Percentiles rank a stretch among this genome's conserved stretches.
phyloP scores from a whole-genome alignment of 2,888 invertebrate genomes.

The Lacanobia wlatinum region DNA sequence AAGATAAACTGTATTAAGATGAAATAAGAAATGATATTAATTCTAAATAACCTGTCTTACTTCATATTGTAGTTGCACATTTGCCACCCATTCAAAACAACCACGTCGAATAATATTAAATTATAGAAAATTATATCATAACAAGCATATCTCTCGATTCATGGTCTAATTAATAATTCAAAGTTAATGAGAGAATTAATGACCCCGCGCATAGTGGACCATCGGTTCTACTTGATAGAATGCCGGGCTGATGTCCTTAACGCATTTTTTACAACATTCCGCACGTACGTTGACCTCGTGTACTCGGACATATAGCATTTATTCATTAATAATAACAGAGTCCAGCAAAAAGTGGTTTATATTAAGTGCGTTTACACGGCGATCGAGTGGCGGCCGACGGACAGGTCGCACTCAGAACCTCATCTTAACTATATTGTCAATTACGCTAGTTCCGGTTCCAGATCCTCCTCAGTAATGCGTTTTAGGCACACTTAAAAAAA shows the following conservation, averaged over 20 bases:
- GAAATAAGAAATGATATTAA: background rate
- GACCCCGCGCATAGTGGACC: slow-evolving; percentile 76
- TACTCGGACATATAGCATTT: slow-evolving; percentile 85
- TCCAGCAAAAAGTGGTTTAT: slow-evolving; percentile 85
- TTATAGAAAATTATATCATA: slow-evolving; percentile 35
- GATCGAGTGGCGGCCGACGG: slow-evolving; percentile 52
- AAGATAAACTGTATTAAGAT: background rate
- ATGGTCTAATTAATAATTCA: slow-evolving; percentile 77
- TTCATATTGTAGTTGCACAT: background rate
- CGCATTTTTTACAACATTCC: slow-evolving; percentile 88
- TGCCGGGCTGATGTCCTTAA: slow-evolving; percentile 84
- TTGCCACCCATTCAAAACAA: background rate
- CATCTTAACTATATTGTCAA: slow-evolving; percentile 78
- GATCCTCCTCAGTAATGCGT: slow-evolving; percentile 85
- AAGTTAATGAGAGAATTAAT: slow-evolving; percentile 81
- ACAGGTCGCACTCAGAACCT: slow-evolving; percentile 55
- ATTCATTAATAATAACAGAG: slow-evolving; percentile 86
- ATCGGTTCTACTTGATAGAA: slow-evolving; percentile 79
- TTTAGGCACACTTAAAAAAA: slow-evolving; percentile 73
- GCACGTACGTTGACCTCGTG: slow-evolving; percentile 85
- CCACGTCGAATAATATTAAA: slow-evolving; percentile 21
- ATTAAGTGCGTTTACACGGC: slow-evolving; percentile 82
- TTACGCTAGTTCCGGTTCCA: slow-evolving; percentile 87
- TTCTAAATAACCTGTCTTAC: background rate
- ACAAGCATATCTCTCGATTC: slow-evolving; percentile 53